Conservation (phyloP, 2,888 invertebrate species). For the Stegana nigrithorax region DNA sequence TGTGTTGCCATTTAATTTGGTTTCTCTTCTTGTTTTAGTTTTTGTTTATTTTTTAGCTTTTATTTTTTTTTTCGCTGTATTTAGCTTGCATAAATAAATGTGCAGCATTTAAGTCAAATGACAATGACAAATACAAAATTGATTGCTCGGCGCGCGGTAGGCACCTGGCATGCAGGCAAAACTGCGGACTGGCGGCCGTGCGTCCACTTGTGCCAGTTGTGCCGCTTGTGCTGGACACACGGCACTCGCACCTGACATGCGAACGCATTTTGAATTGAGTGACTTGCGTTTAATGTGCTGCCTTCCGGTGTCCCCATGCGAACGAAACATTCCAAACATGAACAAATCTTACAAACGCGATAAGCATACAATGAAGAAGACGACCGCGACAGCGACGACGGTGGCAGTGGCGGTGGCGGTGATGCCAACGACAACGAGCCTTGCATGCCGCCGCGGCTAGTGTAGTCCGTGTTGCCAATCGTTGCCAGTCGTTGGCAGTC, state of each 20-base stretch:
- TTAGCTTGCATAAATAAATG: slow-evolving; percentile 38
- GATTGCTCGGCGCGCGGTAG: slow-evolving; percentile 27
- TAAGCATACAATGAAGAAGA: slow-evolving; percentile 1
- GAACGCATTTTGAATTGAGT: background rate
- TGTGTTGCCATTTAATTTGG: too few species aligned
- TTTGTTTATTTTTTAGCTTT: background rate
- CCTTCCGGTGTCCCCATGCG: background rate
- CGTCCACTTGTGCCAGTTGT: background rate
- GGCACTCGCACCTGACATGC: too few species aligned
- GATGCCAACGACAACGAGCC: too few species aligned
- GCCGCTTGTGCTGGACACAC: too few species aligned
- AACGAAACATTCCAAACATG: too few species aligned
- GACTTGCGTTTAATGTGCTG: background rate
- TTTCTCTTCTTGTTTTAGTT: too few species aligned
- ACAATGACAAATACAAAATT: slow-evolving; percentile 40
- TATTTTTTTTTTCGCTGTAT: background rate
- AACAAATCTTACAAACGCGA: background rate
- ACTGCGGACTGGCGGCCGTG: too few species aligned
- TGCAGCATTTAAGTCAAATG: slow-evolving; percentile 34
- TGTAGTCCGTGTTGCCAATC: background rate
- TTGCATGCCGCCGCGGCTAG: background rate
- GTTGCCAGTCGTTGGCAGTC: background rate
- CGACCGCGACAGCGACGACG: too few species aligned
- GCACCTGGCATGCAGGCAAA: background rate
- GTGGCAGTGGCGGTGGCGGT: too few species aligned